Percentiles rank a stretch among this genome's conserved stretches.
These are phyloP conservation scores for Micromesistius poutassou DNA, from an alignment of 2,797 vertebrate genomes.

Conservation along the genomic window DNA sequence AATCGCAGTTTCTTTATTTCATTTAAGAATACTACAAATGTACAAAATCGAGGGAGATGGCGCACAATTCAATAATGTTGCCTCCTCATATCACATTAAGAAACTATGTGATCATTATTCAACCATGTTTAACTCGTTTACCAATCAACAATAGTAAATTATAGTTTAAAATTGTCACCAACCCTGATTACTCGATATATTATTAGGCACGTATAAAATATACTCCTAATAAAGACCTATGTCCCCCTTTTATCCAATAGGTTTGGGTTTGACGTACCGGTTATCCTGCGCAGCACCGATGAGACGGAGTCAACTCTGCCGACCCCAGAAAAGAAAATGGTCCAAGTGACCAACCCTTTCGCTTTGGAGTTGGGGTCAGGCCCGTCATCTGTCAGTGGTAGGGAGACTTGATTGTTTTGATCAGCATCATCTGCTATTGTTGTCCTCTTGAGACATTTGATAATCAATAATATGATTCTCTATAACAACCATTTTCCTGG, in stretches of 20 bases:
- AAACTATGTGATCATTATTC: too few species aligned
- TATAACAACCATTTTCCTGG: neutral
- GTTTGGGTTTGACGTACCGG: constrained; percentile 91
- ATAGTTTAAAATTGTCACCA: neutral
- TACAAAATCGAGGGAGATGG: too few species aligned
- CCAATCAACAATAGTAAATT: neutral
- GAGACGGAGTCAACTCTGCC: constrained; percentile 75
- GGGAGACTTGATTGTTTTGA: constrained; percentile 38
- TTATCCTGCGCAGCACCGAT: constrained; percentile 88
- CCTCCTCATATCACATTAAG: neutral
- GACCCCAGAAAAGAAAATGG: constrained; percentile 86
- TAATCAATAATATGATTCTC: neutral
- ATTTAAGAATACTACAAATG: too few species aligned
- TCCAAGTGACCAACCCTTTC: constrained; percentile 92
- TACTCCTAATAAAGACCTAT: neutral
- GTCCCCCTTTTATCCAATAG: constrained; percentile 56
- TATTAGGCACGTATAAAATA: neutral
- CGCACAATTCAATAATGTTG: neutral
- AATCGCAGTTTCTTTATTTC: too few species aligned
- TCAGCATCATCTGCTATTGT: neutral
- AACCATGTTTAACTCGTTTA: too few species aligned
- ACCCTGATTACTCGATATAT: neutral
- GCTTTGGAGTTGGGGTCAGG: constrained; percentile 75
- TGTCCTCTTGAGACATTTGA: neutral
- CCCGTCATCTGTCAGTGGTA: constrained; percentile 78